phyloP scores from a whole-genome alignment of 2,888 invertebrate genomes.

The Dynastes tityus region DNA sequence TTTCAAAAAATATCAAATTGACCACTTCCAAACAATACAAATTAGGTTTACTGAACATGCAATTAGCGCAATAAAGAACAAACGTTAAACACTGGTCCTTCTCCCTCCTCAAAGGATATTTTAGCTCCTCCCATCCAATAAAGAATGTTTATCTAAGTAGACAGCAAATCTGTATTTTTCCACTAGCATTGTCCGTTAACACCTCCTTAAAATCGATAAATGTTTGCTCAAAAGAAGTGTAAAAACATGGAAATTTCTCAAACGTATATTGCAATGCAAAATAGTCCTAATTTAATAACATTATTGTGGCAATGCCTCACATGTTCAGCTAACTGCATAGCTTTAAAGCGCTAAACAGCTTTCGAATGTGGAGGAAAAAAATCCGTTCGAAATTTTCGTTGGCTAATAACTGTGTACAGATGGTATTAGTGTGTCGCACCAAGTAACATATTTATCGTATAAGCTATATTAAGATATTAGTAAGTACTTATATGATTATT shows the following conservation, averaged over 20 bases:
- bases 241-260: constrained; percentile 25
- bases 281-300: constrained; percentile 24
- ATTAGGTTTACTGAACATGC: background rate
- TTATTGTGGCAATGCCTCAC: constrained; percentile 19
- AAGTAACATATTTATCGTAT: constrained; percentile 13
- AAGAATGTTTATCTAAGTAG: background rate
- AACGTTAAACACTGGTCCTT: background rate
- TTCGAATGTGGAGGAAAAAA: background rate
- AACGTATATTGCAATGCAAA: constrained; percentile 6
- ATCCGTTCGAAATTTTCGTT: constrained; percentile 21
- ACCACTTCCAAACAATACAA: background rate
- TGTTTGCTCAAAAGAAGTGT: background rate
- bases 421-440: constrained; percentile 6
- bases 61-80: background rate
- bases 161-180: constrained; percentile 15
- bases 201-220: background rate
- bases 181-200: background rate
- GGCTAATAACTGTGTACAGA: constrained; percentile 4
- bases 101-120: background rate
- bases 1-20: too few species aligned
- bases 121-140: background rate
- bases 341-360: constrained; percentile 11
- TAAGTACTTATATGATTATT: too few species aligned
- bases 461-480: too few species aligned
- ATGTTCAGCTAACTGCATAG: background rate